phyloP scores from a whole-genome alignment of 2,113 vertebrate species.

The Saiga tatarica region DNA sequence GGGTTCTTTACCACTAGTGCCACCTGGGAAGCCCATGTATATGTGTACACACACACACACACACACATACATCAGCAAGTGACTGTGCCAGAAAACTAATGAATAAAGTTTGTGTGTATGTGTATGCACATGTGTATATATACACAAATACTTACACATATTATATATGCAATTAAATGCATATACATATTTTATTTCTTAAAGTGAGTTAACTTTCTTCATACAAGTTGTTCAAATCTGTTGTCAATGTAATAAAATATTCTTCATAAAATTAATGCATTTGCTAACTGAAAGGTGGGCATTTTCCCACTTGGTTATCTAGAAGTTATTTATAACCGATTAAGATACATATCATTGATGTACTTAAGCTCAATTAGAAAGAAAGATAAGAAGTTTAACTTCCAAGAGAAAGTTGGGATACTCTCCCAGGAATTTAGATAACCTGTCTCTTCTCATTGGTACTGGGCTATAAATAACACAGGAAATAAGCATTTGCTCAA shows the following conservation, averaged over 20 bases:
- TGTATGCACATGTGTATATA: not conserved
- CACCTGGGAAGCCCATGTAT: not conserved
- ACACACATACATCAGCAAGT: not conserved
- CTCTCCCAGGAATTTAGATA: not conserved
- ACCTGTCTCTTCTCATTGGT: not conserved
- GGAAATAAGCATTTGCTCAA: not conserved
- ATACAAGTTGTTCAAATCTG: not conserved
- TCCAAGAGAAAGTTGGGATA: not conserved
- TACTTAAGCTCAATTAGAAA: not conserved
- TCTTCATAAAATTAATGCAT: not conserved
- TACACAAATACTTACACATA: not conserved
- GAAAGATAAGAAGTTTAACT: slow-evolving; percentile 21
- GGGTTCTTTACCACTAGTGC: not conserved
- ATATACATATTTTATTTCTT: not conserved
- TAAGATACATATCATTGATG: not conserved
- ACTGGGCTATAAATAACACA: not conserved
- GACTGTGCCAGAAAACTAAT: not conserved
- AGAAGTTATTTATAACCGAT: not conserved
- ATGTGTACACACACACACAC: not conserved
- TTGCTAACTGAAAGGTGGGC: not conserved
- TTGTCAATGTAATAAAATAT: not conserved
- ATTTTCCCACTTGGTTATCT: not conserved
- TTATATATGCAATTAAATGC: not conserved
- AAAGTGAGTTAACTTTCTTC: not conserved
- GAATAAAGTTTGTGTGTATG: not conserved